Evolutionary conservation across 2,888 invertebrate genomes (phyloP), one percentile per base, ranked within the genome.

Genomic region (Theristus sp.): DNA sequence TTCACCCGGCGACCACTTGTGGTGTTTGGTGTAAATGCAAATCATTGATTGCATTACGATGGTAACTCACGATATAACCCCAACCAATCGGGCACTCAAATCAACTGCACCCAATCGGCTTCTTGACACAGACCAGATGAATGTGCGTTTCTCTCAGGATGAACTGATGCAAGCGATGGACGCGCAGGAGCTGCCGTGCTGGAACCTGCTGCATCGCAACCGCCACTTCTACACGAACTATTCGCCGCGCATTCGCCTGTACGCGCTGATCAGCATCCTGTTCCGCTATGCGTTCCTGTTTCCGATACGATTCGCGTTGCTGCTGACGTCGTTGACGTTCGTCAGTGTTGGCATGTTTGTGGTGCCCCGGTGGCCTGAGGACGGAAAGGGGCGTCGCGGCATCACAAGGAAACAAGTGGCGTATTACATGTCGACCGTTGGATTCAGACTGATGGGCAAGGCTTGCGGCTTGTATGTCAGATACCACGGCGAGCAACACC

Each of bases 121-220:
- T n/a, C n/a, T n/a, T n/a, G n/a, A n/a, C n/a, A n/a, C n/a, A n/a
- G n/a, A n/a, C n/a, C n/a, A n/a, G n/a, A n/a, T n/a, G n/a, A n/a
- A 38, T 38, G 38, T 38, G 10, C 38, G 6, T 6, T 22, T 52
- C n/a, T n/a, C 6, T 52, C 6, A 3, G 22, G 52, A 24, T 24
- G 52, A 52, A n/a, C 6, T 25, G 13, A n/a, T n/a, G 52, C n/a
- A 25, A 25, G 55, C 28, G 25, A 28, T 55, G 28, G 25, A 27
- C 3, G 13, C 31, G 57, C 29, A 57, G 28, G 26, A 57, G 27
- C 52, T 61, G 28, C 61, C 61, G 20, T 25, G 22, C 47, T 75
- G 75, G 75, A 75, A 75, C 66, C 67, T 75, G 56, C 63, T 75
- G 26, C 73, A 75, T 24, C 68, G 75, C 62, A 74, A 73, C 26